These are phyloP conservation scores for Todiramphus saurophagus DNA, from an alignment of 2,113 vertebrate genomes.

Conservation along the genomic window DNA sequence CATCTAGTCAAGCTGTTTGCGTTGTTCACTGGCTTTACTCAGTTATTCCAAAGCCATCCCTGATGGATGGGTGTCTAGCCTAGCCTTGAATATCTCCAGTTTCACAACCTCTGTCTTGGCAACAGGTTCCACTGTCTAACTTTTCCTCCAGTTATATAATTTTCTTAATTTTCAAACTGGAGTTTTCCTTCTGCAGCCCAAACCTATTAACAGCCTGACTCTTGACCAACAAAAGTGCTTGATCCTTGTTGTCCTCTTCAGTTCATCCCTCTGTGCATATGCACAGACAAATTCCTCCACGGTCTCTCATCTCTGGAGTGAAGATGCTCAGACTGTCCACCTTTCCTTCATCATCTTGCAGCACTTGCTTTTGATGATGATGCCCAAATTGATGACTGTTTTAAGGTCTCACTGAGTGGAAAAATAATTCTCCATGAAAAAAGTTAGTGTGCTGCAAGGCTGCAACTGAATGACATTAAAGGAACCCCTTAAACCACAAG, in stretches of 20 bases:
- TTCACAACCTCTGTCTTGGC: conserved; percentile 69
- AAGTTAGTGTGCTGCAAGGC: background rate
- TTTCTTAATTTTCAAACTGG: conserved; percentile 41
- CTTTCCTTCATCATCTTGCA: background rate
- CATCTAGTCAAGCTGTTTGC: conserved; percentile 57
- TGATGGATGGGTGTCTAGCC: conserved; percentile 53
- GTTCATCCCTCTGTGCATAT: background rate
- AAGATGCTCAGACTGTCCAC: background rate
- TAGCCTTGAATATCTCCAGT: conserved; percentile 48
- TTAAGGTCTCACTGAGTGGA: background rate
- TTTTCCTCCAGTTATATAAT: conserved; percentile 68
- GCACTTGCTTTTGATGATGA: background rate
- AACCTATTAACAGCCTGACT: conserved; percentile 56
- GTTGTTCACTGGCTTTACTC: conserved; percentile 39
- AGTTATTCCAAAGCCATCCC: conserved; percentile 58
- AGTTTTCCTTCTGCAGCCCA: conserved; percentile 19
- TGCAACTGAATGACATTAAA: background rate
- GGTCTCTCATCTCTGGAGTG: background rate
- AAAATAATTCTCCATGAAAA: background rate
- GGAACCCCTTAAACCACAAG: background rate
- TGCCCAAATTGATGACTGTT: background rate
- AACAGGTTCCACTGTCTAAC: conserved; percentile 55
- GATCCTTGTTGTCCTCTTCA: conserved; percentile 39
- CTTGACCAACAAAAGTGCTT: conserved; percentile 45
- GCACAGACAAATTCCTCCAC: background rate